Percentiles rank a stretch among this genome's conserved stretches.
phyloP scores from a whole-genome alignment of 2,113 vertebrate species.

The Anolis sagrei region DNA sequence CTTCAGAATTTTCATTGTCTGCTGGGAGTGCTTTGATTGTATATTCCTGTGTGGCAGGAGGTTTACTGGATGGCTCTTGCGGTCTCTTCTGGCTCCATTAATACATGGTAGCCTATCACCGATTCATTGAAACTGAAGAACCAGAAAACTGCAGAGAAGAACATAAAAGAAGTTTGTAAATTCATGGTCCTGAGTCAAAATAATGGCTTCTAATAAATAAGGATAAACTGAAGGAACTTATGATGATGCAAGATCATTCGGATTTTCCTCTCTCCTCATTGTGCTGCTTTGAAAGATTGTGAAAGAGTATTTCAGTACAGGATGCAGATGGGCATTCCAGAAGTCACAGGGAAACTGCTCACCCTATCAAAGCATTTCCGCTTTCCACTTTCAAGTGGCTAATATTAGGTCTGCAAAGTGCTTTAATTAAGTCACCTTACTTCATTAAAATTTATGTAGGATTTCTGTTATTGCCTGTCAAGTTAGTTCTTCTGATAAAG shows the following conservation, averaged over 20 bases:
- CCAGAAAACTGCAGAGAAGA: not conserved
- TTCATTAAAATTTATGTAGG: conserved; percentile 19
- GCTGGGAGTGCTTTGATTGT: too few relatives aligned
- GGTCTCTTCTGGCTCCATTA: too few relatives aligned
- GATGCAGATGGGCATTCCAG: conserved; percentile 69
- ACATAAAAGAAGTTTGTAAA: not conserved
- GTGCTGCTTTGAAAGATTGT: conserved; percentile 48
- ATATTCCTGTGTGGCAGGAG: too few relatives aligned
- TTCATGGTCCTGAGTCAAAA: too few relatives aligned
- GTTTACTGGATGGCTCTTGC: too few relatives aligned
- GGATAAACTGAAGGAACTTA: conserved; percentile 17
- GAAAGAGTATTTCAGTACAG: conserved; percentile 63
- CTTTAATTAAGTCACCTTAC: not conserved
- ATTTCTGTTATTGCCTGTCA: not conserved
- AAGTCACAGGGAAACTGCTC: conserved; percentile 59
- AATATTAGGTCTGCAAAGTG: conserved; percentile 54
- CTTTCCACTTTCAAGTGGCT: conserved; percentile 63
- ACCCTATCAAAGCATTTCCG: conserved; percentile 62
- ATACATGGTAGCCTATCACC: not conserved
- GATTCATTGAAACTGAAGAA: not conserved
- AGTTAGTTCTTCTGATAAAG: not conserved
- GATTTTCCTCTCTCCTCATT: conserved; percentile 29
- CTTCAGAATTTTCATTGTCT: not conserved
- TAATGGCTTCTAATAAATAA: not conserved
- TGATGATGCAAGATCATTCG: conserved; percentile 1